Evolutionary conservation across 2,113 vertebrate genomes (phyloP).

Genomic region (Anguilla rostrata): DNA sequence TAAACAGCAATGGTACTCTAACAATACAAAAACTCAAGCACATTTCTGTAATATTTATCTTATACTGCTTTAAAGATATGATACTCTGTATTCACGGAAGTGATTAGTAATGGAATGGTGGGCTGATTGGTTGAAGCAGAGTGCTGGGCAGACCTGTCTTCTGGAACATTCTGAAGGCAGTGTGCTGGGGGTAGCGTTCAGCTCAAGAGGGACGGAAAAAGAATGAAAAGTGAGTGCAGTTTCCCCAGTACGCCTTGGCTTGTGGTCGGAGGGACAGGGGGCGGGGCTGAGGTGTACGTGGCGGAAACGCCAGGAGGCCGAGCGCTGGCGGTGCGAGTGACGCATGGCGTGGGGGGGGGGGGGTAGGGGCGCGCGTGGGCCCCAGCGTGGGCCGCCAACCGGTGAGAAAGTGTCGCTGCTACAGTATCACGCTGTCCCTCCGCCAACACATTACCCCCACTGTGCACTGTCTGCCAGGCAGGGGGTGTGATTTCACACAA

Average conservation of each 20-base stretch:
- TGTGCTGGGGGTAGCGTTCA: not conserved
- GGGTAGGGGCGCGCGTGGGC: not conserved
- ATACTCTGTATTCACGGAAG: not conserved
- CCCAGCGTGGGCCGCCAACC: conserved; percentile 28
- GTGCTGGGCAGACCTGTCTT: not conserved
- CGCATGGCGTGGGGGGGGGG: conserved; percentile 13
- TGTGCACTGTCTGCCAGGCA: conserved; percentile 7
- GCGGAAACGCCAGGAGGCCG: not conserved
- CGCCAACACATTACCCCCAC: conserved; percentile 32
- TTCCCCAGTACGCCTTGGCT: not conserved
- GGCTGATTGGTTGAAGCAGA: not conserved
- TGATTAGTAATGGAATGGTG: not conserved
- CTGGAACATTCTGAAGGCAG: not conserved
- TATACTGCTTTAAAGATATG: not conserved
- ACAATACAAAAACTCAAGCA: not conserved
- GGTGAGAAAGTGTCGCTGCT: conserved; percentile 47
- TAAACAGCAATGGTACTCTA: too few relatives aligned
- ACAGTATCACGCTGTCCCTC: conserved; percentile 33
- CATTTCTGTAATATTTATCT: not conserved
- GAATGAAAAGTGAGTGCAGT: not conserved
- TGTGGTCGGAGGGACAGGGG: too few relatives aligned
- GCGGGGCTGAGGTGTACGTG: too few relatives aligned
- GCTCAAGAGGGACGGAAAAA: not conserved
- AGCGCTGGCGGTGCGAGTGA: conserved; percentile 26
- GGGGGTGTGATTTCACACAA: not conserved